Percentiles rank a stretch among this genome's conserved stretches.
phyloP scores from a whole-genome alignment of 2,113 vertebrate genomes.

The Caloenas nicobarica region DNA sequence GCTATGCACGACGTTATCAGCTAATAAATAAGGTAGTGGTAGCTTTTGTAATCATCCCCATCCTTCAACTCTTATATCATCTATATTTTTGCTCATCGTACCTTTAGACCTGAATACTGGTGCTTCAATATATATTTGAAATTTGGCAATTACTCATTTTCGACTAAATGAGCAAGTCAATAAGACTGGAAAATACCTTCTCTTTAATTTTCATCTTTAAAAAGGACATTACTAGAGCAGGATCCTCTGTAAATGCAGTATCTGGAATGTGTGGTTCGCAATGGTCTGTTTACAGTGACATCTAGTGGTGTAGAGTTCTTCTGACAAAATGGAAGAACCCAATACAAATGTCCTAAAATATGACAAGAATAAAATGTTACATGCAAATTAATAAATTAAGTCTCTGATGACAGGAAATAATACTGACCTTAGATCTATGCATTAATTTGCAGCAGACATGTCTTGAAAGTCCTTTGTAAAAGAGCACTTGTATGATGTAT shows the following conservation, averaged over 20 bases:
- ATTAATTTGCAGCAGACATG: neutral
- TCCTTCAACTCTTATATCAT: neutral
- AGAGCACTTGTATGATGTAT: neutral
- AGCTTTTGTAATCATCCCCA: slow-evolving; percentile 46
- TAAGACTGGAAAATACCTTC: neutral
- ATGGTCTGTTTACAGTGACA: slow-evolving; percentile 77
- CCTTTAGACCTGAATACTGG: neutral
- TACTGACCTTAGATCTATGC: neutral
- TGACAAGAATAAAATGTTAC: neutral
- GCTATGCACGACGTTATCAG: neutral
- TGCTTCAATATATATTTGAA: neutral
- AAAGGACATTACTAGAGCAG: neutral
- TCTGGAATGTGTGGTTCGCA: neutral
- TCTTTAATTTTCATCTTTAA: neutral
- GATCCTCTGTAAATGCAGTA: neutral
- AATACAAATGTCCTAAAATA: neutral
- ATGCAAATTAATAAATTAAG: neutral
- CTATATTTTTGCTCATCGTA: neutral
- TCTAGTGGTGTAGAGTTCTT: slow-evolving; percentile 68
- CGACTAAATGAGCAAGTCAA: neutral
- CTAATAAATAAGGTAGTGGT: slow-evolving; percentile 59
- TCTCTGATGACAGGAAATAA: neutral
- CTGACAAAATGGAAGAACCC: neutral
- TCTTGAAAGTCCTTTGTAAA: neutral
- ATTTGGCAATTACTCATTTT: slow-evolving; percentile 21